Base-by-base conservation (phyloP, 2,888 invertebrate species). In the Perizoma affinitatum region DNA sequence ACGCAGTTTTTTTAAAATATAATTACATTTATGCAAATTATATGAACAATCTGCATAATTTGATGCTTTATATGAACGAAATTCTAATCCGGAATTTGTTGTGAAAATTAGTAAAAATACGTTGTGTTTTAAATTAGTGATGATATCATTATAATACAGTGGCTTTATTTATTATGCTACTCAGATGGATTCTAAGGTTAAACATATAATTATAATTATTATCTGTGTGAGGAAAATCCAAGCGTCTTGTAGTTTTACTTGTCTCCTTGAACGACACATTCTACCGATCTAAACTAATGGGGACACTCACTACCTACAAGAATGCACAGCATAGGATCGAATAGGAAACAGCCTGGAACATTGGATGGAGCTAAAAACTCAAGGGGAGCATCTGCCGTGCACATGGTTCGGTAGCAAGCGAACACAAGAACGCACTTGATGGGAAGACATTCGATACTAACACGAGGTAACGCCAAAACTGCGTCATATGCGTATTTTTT, bases 361-460 rank as follows among this genome's bases (percentile, higher is more conserved):
- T 61, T 61, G 55, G 54, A 53, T 53, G 36, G 40, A 57, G 69
- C 69, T 68, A 71, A 74, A 78, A 76, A 73, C 74, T 76, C 77
- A 79, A 79, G 77, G 73, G 79, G 73, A 83, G 83, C 91, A 92
- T 90, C 86, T 92, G 91, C 81, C 76, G 84, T 71, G 74, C 91
- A 92, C 87, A 92, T 92, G 91, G 87, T 82, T 72, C 78, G 73
- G 73, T 74, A 75, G 76, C 72, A 69, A 71, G 72, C 79, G 73
- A 72, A 76, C 62, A 74, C 73, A 81, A 79, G 80, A 85, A 75
- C 81, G 72, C 76, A 83, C 82, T 84, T 75, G 81, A 84, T 77
- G 82, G 81, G 82, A 85, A 86, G 81, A 79, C 78, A 88, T 82
- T 75, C 77, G 82, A 88, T 86, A 86, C 76, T 66, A 72, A 73